These are phyloP conservation scores for Pocota personata DNA, from an alignment of 2,888 invertebrate species.

Conservation along the genomic window DNA sequence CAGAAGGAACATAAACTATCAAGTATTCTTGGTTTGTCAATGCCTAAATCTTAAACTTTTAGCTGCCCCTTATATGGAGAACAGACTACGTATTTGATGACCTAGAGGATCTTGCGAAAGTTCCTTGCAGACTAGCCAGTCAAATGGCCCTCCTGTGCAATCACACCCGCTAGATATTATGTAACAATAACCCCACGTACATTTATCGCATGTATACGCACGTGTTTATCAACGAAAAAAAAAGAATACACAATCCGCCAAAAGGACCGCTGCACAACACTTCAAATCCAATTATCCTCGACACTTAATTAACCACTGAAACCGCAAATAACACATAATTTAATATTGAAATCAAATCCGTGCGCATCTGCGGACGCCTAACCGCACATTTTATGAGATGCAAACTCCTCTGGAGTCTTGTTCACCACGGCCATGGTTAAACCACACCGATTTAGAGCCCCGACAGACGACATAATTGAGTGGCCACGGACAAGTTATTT, in stretches of 20 bases:
- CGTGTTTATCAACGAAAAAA: background rate
- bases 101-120: too few species aligned
- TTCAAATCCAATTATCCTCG: constrained; percentile 66
- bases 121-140: too few species aligned
- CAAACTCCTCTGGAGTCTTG: constrained; percentile 36
- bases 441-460: constrained; percentile 25
- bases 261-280: constrained; percentile 26
- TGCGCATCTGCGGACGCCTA: constrained; percentile 58
- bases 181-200: background rate
- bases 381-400: constrained; percentile 66
- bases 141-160: too few species aligned
- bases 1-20: too few species aligned
- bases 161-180: too few species aligned
- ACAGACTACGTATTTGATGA: too few species aligned
- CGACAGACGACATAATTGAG: constrained; percentile 67
- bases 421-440: constrained; percentile 20
- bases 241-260: background rate
- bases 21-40: too few species aligned
- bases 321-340: constrained; percentile 73
- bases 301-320: constrained; percentile 71
- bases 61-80: too few species aligned
- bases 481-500: constrained; percentile 62
- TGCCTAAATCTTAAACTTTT: too few species aligned
- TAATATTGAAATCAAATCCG: constrained; percentile 72
- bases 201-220: background rate